Percentiles rank a stretch among this genome's conserved stretches.
Conservation (phyloP, 2,797 vertebrate genomes). For the Eulemur coronatus region DNA sequence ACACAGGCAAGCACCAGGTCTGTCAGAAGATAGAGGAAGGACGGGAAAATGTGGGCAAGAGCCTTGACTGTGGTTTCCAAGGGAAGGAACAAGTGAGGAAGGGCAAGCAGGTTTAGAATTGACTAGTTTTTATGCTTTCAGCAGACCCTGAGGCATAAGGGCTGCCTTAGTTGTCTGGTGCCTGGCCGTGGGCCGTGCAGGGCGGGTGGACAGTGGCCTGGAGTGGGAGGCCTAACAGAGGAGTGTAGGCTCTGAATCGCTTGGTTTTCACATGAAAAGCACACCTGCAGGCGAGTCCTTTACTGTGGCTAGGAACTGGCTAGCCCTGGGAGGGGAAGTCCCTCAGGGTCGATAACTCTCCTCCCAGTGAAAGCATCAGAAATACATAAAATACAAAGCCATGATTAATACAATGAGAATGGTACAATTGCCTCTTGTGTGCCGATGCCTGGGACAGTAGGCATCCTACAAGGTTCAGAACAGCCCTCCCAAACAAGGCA, state of each 20-base stretch:
- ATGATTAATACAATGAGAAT: not conserved
- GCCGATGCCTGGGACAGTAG: not conserved
- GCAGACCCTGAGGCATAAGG: not conserved
- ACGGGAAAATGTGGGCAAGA: fast-evolving
- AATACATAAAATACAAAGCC: not conserved
- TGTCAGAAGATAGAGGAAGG: not conserved
- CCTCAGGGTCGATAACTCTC: not conserved
- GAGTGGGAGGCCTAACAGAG: not conserved
- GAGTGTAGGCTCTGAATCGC: no score
- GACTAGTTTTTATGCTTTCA: not conserved
- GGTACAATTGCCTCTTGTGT: no score
- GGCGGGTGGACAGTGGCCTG: not conserved
- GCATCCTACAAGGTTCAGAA: not conserved
- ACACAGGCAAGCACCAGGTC: not conserved
- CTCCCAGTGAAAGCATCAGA: not conserved
- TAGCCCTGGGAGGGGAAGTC: no score
- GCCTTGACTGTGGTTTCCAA: not conserved
- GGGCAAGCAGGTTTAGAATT: not conserved
- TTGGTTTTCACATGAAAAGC: not conserved
- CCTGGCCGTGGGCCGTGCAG: not conserved
- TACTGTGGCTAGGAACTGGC: not conserved
- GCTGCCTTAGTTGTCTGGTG: not conserved
- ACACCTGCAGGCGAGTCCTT: not conserved
- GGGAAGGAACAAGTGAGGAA: not conserved
- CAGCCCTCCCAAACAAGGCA: no score